Evolutionary conservation across 2,113 vertebrate genomes (phyloP), one percentile per base, ranked within the genome.

Genomic region (Casuarius casuarius): DNA sequence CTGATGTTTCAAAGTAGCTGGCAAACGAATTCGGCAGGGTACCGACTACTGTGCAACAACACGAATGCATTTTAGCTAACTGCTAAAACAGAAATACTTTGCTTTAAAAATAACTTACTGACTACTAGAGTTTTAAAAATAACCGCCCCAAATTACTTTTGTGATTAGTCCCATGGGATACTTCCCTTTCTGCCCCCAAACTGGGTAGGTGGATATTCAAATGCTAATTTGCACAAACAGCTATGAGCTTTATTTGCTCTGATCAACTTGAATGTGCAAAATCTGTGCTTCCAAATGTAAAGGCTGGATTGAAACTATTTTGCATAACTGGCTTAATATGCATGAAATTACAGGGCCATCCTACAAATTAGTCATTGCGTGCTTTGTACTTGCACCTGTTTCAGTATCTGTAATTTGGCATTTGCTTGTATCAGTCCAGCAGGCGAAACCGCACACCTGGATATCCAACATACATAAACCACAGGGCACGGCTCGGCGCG

Each of bases 341-440:
- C 93, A 94, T 88, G 82, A 95, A 97, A 95, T 95, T 92, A 92
- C 28, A 97, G 93, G 95, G 92, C 84, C 68, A 95, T 82, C 92
- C 96, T 91, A 17, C 63, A 94, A 88, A 95, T 88, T 26, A 92
- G 38, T 75, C 91, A 81, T 16, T 2, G 46, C 7, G 3, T 29
- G 95, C 90, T 95, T 94, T 95, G 97, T 92, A 1, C 82, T 44
- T 0, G n/a, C 93, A 95, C 90, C 91, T 95, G 94, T 2, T 63
- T 42, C 54, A 38, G 77, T 7, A 35, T 21, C 89, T 28, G 0
- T 25, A 84, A 48, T 49, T 67, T 54, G 66, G 80, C 46, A 49
- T 2, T 11, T 20, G 61, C 86, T 77, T 12, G 3, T 0, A 9
- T 1, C 35, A 67, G 28, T n/a, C 44, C 87, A 29, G 77, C 5